Evolutionary conservation across 2,113 vertebrate species (phyloP).

Genomic region (Salvelinus alpinus): DNA sequence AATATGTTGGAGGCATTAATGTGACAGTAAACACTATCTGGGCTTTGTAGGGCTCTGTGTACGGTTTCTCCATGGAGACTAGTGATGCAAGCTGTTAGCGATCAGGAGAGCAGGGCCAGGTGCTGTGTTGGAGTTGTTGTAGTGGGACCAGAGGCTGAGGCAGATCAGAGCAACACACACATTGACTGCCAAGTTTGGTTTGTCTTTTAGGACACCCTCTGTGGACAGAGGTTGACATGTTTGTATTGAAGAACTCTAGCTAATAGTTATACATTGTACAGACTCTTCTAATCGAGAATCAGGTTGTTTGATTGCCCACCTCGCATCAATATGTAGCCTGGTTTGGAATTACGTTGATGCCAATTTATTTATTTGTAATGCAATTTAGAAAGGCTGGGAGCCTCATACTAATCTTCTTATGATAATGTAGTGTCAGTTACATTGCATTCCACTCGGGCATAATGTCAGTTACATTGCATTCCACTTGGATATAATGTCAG

Average conservation of each 20-base stretch:
- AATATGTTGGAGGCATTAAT: constrained; percentile 52
- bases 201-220: no score
- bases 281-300: not conserved
- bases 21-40: constrained; percentile 38
- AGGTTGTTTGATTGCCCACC: not conserved
- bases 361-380: constrained; percentile 11
- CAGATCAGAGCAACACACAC: no score
- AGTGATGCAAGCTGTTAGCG: constrained; percentile 21
- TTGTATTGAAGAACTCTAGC: no score
- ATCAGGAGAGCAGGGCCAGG: constrained; percentile 14
- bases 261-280: not conserved
- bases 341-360: not conserved
- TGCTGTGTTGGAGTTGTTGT: not conserved
- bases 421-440: no score
- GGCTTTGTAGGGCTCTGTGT: not conserved
- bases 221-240: no score
- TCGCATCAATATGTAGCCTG: not conserved
- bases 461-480: not conserved
- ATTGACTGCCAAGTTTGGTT: no score
- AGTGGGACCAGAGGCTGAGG: no score
- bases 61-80: constrained; percentile 26
- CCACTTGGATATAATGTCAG: no score
- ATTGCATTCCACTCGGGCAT: no score
- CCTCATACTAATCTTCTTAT: not conserved
- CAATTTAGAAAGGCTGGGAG: not conserved